phyloP scores from a whole-genome alignment of 2,888 invertebrate species.

The Glaucopsyche alexis region DNA sequence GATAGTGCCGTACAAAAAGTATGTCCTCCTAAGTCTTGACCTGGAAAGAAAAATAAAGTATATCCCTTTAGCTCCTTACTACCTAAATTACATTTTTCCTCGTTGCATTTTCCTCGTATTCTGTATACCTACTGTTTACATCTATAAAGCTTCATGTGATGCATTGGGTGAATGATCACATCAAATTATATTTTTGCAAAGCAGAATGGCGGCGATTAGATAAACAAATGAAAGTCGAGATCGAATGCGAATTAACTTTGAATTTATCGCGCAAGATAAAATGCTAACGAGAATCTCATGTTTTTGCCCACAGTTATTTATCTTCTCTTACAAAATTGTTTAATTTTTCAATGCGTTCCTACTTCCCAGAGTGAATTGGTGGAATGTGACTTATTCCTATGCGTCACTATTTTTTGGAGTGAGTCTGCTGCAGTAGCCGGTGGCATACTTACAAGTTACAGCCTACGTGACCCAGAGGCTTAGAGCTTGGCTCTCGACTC shows the following conservation, averaged over 20 bases:
- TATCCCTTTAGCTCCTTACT: too few species aligned
- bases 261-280: slow-evolving; percentile 10
- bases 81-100: too few species aligned
- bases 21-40: too few species aligned
- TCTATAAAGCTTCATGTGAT: background rate
- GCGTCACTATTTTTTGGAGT: background rate
- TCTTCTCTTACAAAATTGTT: background rate
- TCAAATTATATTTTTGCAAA: slow-evolving; percentile 6
- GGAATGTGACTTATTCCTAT: background rate
- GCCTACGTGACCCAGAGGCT: too few species aligned
- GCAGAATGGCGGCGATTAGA: background rate
- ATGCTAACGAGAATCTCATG: background rate
- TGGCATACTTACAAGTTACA: background rate
- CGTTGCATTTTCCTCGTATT: background rate
- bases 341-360: background rate
- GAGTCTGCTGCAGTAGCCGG: background rate
- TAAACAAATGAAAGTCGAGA: slow-evolving; percentile 6
- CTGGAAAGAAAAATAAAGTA: too few species aligned
- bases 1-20: too few species aligned
- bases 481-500: too few species aligned
- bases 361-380: background rate
- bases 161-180: background rate
- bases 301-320: slow-evolving; percentile 13
- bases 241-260: background rate
- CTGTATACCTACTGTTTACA: background rate